Evolutionary conservation across 2,888 invertebrate genomes (phyloP).

Genomic region (Kryphioiulus occultus): DNA sequence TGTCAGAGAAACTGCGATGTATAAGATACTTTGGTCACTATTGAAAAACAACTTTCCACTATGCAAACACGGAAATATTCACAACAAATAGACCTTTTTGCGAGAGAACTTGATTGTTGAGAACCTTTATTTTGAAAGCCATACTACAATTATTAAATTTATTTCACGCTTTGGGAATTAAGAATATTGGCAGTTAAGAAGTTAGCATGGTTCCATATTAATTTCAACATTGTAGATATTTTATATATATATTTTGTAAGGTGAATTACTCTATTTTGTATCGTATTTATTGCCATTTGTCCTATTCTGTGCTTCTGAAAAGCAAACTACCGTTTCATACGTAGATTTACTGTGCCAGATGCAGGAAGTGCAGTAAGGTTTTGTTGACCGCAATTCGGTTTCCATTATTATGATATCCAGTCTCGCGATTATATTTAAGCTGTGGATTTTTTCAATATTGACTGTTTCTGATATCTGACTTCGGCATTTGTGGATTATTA

Average conservation of each 20-base stretch:
- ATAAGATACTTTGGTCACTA: background rate
- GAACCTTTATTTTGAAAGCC: background rate
- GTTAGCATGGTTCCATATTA: background rate
- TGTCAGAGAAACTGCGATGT: background rate
- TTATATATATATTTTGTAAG: conserved; percentile 8
- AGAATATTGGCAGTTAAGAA: background rate
- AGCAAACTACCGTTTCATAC: background rate
- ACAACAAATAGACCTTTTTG: background rate
- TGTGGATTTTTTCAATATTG: background rate
- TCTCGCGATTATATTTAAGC: background rate
- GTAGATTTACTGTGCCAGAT: background rate
- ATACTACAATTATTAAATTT: background rate
- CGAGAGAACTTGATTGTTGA: background rate
- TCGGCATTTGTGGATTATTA: background rate
- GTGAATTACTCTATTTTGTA: background rate
- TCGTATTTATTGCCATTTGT: conserved; percentile 20
- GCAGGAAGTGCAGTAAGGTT: background rate
- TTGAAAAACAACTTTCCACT: background rate
- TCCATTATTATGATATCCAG: background rate
- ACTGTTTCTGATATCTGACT: background rate
- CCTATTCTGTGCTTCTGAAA: background rate
- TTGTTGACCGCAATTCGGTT: background rate
- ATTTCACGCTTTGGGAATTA: background rate
- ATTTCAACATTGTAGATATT: conserved; percentile 33
- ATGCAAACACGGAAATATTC: background rate